phyloP scores from a whole-genome alignment of 2,113 vertebrate genomes.

The Melospiza georgiana region DNA sequence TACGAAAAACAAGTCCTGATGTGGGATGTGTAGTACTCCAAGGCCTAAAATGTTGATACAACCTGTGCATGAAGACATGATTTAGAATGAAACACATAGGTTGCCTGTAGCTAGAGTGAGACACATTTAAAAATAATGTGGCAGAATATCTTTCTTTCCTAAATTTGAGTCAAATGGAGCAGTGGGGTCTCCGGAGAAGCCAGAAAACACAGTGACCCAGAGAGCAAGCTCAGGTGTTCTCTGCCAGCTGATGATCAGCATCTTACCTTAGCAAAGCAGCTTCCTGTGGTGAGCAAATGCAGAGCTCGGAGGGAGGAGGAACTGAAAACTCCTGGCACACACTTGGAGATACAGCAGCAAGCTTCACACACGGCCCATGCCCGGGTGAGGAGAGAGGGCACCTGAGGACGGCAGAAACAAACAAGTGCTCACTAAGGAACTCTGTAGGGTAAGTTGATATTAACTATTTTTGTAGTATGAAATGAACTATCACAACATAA shows the following conservation, averaged over 20 bases:
- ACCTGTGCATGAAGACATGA: background rate
- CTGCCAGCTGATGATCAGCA: background rate
- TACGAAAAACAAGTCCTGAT: background rate
- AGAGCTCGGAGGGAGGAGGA: background rate
- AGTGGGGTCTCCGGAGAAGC: background rate
- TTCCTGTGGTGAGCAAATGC: background rate
- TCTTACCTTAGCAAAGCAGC: background rate
- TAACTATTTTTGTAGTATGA: background rate
- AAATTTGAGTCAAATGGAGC: background rate
- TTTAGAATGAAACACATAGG: background rate
- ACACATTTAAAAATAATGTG: accelerated
- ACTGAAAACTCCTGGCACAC: background rate
- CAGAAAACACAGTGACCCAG: background rate
- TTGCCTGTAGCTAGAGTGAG: background rate
- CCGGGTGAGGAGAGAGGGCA: background rate
- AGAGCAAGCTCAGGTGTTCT: background rate
- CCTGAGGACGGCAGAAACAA: background rate
- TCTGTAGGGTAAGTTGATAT: background rate
- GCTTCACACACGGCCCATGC: background rate
- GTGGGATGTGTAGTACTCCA: background rate
- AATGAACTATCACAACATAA: background rate
- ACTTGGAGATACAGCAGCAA: background rate
- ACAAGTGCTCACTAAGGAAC: background rate
- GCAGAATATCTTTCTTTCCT: background rate
- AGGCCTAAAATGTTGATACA: background rate